Evolutionary conservation across 1,140 invertebrate species (phyloP).

Genomic region (Neodiprion pinetum): DNA sequence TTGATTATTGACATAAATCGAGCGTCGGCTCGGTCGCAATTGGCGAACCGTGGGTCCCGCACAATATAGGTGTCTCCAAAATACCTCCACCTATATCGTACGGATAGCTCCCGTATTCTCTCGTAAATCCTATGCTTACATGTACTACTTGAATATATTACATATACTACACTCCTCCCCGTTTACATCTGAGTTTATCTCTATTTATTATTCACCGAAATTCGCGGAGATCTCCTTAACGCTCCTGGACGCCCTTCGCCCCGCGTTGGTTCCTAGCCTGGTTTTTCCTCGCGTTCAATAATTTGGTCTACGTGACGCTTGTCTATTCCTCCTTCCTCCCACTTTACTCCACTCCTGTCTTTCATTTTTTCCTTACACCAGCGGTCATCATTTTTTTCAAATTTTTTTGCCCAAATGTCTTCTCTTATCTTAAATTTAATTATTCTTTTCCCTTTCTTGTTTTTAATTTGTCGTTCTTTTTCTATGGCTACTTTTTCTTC

Average conservation of each 20-base stretch:
- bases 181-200: constrained; percentile 11
- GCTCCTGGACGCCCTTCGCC: background rate
- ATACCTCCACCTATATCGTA: background rate
- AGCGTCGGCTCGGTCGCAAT: constrained; percentile 1
- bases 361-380: constrained; percentile 11
- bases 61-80: constrained; percentile 3
- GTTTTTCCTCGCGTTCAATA: constrained; percentile 8
- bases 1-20: too few species aligned
- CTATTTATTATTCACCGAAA: too few species aligned
- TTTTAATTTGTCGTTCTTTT: background rate
- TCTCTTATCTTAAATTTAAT: background rate
- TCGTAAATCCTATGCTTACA: too few species aligned
- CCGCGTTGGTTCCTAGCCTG: constrained; percentile 1
- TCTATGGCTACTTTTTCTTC: constrained; percentile 12
- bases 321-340: background rate
- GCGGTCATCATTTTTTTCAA: constrained; percentile 10
- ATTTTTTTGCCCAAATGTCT: constrained; percentile 15
- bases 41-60: background rate
- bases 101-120: too few species aligned
- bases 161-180: constrained; percentile 19
- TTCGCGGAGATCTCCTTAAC: constrained; percentile 9
- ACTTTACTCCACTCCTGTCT: background rate
- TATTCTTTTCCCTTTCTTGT: constrained; percentile 13
- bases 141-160: background rate
- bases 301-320: constrained; percentile 16